Evolutionary conservation across 2,888 invertebrate species (phyloP), one percentile per base, ranked within the genome.

Genomic region (Odiellus spinosus): DNA sequence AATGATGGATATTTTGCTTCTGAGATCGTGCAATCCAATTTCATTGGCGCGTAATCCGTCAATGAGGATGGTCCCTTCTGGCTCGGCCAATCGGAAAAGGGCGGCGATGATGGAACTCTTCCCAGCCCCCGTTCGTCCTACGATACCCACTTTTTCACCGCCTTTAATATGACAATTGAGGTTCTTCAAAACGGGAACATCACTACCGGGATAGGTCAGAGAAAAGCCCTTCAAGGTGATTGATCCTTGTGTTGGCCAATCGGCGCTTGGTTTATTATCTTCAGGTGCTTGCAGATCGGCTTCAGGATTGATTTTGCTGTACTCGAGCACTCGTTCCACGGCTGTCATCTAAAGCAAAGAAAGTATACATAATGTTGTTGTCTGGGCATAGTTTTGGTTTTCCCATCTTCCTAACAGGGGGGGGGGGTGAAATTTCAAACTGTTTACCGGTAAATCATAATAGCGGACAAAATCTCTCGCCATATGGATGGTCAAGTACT

Each of bases 1-100:
- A 60, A 93, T 91, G 50, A 91, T 90, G 0, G 90, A 80, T 47
- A 93, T 81, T 58, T 77, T 80, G 45, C 74, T 75, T 42, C 91
- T 71, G 21, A 93, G 68, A 59, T 83, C 80, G 63, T 79, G 70
- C 26, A 73, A 64, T 12, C 69, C 69, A 14, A 73, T 59, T 1
- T 59, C 47, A 36, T 55, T 56, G 17, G 65, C 65, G 53, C 67
- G 61, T n/a, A 70, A 51, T 21, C 60, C 64, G 56, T 71, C 71
- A 36, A 71, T 67, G 26, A 53, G 44, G 10, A 71, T 55, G 2
- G 47, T 45, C 3, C 70, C 70, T 3, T 54, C 53, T 1, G 65
- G 64, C 47, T 69, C 68, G 2, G 64, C 62, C 56, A 72, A 55
- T 6, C 72, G 63, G 56, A 71, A 72, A 46, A 72, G 58, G 40